A percentile compares a stretch with the other conserved stretches of the same genome.
Evolutionary conservation across 2,797 vertebrate species (phyloP).

Genomic region (Nannoperca obscura): DNA sequence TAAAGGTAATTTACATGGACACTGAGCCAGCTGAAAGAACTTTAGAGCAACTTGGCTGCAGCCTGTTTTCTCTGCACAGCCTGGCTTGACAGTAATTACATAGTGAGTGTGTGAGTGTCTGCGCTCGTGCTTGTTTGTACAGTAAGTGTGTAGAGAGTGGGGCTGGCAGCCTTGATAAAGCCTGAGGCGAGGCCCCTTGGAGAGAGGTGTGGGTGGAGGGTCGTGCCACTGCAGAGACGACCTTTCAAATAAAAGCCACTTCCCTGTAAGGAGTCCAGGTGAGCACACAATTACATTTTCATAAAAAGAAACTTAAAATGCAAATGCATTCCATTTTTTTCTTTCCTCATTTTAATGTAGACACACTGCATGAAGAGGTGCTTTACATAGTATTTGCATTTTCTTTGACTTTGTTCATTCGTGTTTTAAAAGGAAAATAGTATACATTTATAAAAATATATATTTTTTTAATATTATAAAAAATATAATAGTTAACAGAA

Average conservation of each 20-base stretch:
- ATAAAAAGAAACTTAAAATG: constrained; percentile 49
- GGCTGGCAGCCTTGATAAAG: constrained; percentile 68
- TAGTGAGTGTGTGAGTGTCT: constrained; percentile 36
- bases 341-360: constrained; percentile 15
- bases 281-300: constrained; percentile 57
- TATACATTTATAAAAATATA: too few relatives aligned
- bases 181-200: constrained; percentile 58
- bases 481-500: too few relatives aligned
- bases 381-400: background rate
- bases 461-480: too few relatives aligned
- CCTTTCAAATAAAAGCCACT: constrained; percentile 77
- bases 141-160: constrained; percentile 60
- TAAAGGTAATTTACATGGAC: constrained; percentile 44
- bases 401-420: background rate
- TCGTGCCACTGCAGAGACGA: constrained; percentile 57
- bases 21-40: constrained; percentile 48
- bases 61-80: constrained; percentile 52
- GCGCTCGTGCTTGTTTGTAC: constrained; percentile 57
- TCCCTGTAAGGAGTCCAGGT: constrained; percentile 58
- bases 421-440: constrained; percentile 16
- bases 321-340: constrained; percentile 29
- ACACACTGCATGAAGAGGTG: background rate
- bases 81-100: constrained; percentile 72
- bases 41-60: constrained; percentile 49
- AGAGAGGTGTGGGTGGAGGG: constrained; percentile 69